Conservation (phyloP, 2,797 vertebrate species). For the Furcifer pardalis region DNA sequence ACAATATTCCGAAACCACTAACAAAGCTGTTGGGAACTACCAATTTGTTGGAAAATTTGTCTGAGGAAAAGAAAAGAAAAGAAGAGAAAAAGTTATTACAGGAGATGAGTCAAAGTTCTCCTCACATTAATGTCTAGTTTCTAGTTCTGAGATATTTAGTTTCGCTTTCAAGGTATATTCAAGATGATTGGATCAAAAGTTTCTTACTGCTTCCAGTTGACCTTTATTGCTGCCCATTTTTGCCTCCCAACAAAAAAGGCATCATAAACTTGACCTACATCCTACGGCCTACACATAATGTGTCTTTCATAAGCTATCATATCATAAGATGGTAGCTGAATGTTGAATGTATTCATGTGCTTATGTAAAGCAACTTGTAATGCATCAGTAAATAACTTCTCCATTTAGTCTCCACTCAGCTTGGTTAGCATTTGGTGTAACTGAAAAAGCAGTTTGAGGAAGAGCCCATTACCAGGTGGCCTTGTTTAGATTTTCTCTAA, state of each 20-base stretch:
- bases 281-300: neutral
- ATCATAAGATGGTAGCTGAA: neutral
- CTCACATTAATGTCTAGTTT: too few relatives aligned
- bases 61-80: neutral
- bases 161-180: neutral
- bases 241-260: neutral
- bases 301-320: neutral
- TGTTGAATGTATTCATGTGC: too few relatives aligned
- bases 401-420: slow-evolving; percentile 3
- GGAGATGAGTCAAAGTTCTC: neutral
- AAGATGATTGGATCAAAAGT: neutral
- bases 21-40: neutral
- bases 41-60: neutral
- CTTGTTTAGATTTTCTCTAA: slow-evolving; percentile 9
- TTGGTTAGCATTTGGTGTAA: neutral
- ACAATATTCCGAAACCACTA: neutral
- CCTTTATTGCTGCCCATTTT: neutral
- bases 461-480: slow-evolving; percentile 3
- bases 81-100: neutral
- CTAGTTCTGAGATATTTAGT: neutral
- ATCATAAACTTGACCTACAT: neutral
- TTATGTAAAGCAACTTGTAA: neutral
- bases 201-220: neutral
- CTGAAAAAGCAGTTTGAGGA: neutral
- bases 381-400: neutral